Evolutionary conservation across 2,113 vertebrate genomes (phyloP), one percentile per base, ranked within the genome.

Genomic region (Arizona elegans): DNA sequence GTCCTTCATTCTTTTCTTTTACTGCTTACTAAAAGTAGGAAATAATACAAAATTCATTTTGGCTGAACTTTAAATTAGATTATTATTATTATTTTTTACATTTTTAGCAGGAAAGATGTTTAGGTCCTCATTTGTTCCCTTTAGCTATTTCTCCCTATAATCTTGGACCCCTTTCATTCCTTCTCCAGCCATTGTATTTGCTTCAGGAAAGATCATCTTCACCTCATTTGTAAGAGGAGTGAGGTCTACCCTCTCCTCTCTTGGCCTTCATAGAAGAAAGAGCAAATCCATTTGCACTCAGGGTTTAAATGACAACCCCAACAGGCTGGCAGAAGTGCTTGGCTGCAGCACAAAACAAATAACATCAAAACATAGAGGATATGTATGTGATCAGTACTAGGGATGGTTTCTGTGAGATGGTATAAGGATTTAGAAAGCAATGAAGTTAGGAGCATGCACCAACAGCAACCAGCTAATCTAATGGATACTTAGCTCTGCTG

Each of bases 121-220:
- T 86, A 58, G 90, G 29, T 86, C 54, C 3, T 33, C 43, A 2
- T 47, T 58, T 6, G 56, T 29, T 47, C 21, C 56, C 24, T 86
- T 29, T 86, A 54, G 4, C 56, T 54, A n/a, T 24, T 81, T 81
- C 65, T 53, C n/a, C n/a, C 9, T 62, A 24, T 38, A 43, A 7
- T 55, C 33, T 59, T 50, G 38, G 33, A 29, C 8, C 29, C 91
- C 23, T 85, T 47, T n/a, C 90, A 91, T 86, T 86, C 53, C 43
- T 86, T 91, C n/a, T 75, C 38, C 19, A 19, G 33, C 38, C 75
- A 91, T 91, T 91, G 53, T 75, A 47, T 86, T 58, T 86, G 53
- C 81, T 91, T 86, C 59, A 86, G 38, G 43, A 58, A 91, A 91
- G 81, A 26, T 91, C 54, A 86, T 58, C 55, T 43, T n/a, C 91